phyloP scores from a whole-genome alignment of 2,797 vertebrate genomes.

The Chelidonichthys spinosus region DNA sequence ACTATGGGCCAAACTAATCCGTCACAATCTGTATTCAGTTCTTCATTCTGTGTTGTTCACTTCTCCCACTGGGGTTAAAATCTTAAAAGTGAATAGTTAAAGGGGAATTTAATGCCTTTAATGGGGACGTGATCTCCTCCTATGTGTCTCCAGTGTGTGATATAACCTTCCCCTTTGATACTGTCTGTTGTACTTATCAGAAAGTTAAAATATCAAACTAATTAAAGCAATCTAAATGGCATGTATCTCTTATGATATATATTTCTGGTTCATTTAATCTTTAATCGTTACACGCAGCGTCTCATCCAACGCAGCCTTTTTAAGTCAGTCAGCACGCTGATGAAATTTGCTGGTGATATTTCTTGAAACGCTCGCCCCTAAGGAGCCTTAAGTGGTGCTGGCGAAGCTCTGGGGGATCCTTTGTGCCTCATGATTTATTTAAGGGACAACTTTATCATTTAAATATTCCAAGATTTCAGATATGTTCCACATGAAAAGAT shows the following conservation, averaged over 20 bases:
- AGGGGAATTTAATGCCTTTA: too few species aligned
- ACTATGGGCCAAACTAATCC: too few species aligned
- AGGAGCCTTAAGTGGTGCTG: constrained; percentile 2
- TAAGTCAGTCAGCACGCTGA: constrained; percentile 5
- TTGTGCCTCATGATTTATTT: constrained; percentile 36
- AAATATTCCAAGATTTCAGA: not conserved
- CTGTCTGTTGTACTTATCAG: too few species aligned
- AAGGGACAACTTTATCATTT: constrained; percentile 1
- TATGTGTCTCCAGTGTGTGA: too few species aligned
- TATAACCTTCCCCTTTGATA: too few species aligned
- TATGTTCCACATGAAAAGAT: constrained; percentile 16
- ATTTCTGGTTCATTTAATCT: not conserved
- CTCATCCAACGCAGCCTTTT: constrained; percentile 6
- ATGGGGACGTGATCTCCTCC: too few species aligned
- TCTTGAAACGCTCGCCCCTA: not conserved
- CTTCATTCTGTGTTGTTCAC: too few species aligned
- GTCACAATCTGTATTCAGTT: too few species aligned
- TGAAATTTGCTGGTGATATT: constrained; percentile 10
- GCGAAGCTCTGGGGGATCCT: constrained; percentile 6
- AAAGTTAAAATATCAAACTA: too few species aligned
- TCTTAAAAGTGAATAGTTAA: too few species aligned
- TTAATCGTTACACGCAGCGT: not conserved
- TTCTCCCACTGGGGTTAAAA: too few species aligned
- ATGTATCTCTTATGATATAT: not conserved
- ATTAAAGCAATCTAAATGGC: too few species aligned